Base-by-base conservation (phyloP, 2,888 invertebrate species). In the Diabrotica balteata region DNA sequence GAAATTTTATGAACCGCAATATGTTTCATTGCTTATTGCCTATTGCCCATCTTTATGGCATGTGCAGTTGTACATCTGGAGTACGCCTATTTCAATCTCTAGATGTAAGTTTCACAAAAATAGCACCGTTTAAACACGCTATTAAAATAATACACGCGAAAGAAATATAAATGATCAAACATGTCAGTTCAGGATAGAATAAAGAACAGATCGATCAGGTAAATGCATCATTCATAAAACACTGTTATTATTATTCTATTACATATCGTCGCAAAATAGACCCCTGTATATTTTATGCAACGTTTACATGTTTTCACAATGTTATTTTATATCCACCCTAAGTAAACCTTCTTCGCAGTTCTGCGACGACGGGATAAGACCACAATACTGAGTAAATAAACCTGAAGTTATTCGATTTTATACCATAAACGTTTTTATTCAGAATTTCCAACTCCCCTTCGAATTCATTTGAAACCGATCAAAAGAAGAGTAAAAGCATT, bases 321-420 rank as follows among this genome's bases (percentile, higher is more conserved):
- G 79, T 79, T 80, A 79, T 79, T 81, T 81, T 80, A 80, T 80
- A 80, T 80, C 80, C 78, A 73, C 80, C 78, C 76, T 69, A 67
- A 71, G 58, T 5, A n/a, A 7, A n/a, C 7, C 22, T 43, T 7
- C 32, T 8, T 43, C 45, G 53, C 57, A 43, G 45, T 22, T 32
- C n/a, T 42, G 54, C 58, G 69, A 71, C 63, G 67, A 67, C 63
- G 72, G 73, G 70, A 73, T 63, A 72, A 66, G 66, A 72, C 74
- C 72, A 79, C 79, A 81, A 80, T 78, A 76, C 74, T 74, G 77
- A 77, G 82, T 81, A 82, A 82, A 82, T 80, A 82, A 81, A 81
- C 82, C 81, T 77, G 81, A 82, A 82, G 82, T 81, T 82, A 82
- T 82, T 82, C 80, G 81, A 82, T 81, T 82, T 82, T 78, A 79